Conservation (phyloP, 2,888 invertebrate species). For the Chrysodeixis includens region DNA sequence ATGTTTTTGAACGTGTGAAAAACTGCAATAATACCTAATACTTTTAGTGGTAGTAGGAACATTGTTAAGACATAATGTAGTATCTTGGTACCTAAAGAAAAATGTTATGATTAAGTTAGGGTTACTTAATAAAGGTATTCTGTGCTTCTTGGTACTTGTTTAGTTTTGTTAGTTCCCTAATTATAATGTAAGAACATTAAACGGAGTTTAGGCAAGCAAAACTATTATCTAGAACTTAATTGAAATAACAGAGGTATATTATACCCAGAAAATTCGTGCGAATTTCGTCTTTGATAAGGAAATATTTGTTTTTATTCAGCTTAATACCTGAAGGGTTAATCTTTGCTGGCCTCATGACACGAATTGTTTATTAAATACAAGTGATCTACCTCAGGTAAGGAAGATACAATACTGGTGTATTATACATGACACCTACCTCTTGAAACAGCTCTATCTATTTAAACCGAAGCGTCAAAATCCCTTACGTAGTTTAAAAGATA, state of each 20-base stretch:
- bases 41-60: too few relatives aligned
- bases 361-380: too few relatives aligned
- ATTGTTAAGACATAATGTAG: too few relatives aligned
- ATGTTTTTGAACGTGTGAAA: too few relatives aligned
- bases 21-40: too few relatives aligned
- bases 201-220: neutral
- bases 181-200: neutral
- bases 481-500: too few relatives aligned
- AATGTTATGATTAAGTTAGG: conserved; percentile 22
- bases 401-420: too few relatives aligned
- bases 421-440: too few relatives aligned
- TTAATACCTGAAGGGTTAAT: neutral
- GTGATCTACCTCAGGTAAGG: too few relatives aligned
- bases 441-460: too few relatives aligned
- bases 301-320: neutral
- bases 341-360: too few relatives aligned
- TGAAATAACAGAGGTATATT: neutral
- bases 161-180: neutral
- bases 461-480: too few relatives aligned
- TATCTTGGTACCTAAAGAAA: conserved; percentile 37
- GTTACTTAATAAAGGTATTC: conserved; percentile 1
- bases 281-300: neutral
- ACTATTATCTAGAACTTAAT: neutral
- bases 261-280: neutral
- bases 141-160: conserved; percentile 6